A percentile compares a stretch with the other conserved stretches of the same genome.
phyloP scores from a whole-genome alignment of 2,888 invertebrate species.

The Acronicta psi region DNA sequence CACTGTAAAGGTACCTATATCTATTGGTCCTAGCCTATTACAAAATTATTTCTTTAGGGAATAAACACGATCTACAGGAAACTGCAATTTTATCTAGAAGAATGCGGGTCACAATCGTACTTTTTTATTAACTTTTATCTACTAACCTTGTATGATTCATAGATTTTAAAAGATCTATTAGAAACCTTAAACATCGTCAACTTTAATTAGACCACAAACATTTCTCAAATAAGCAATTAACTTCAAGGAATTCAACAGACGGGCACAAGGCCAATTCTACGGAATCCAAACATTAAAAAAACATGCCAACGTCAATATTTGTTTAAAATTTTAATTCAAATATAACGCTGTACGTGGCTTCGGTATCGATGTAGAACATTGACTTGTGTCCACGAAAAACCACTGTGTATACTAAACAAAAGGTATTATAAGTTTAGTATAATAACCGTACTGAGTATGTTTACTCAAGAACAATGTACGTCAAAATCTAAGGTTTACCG shows the following conservation, averaged over 20 bases:
- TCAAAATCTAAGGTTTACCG: constrained; percentile 62
- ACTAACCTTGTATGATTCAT: background rate
- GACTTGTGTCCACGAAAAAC: constrained; percentile 21
- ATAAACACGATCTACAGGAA: too few species aligned
- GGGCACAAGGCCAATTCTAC: constrained; percentile 41
- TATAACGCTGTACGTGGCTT: constrained; percentile 36
- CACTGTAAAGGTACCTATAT: too few species aligned
- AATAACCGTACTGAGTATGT: constrained; percentile 61
- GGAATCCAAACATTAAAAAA: constrained; percentile 46
- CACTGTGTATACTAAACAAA: constrained; percentile 34
- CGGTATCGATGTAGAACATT: constrained; percentile 24
- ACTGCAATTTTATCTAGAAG: too few species aligned
- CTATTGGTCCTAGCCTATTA: too few species aligned
- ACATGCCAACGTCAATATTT: constrained; percentile 32
- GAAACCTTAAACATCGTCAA: constrained; percentile 33
- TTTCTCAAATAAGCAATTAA: constrained; percentile 43
- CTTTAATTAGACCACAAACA: constrained; percentile 40
- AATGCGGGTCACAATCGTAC: too few species aligned
- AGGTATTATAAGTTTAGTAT: constrained; percentile 38
- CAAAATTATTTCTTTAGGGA: too few species aligned
- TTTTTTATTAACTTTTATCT: too few species aligned
- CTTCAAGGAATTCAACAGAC: constrained; percentile 36
- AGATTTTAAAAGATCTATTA: background rate
- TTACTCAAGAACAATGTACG: constrained; percentile 62
- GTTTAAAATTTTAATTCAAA: constrained; percentile 44